Percentiles rank a stretch among this genome's conserved stretches.
phyloP scores from a whole-genome alignment of 2,888 invertebrate genomes.

The Tyria jacobaeae region DNA sequence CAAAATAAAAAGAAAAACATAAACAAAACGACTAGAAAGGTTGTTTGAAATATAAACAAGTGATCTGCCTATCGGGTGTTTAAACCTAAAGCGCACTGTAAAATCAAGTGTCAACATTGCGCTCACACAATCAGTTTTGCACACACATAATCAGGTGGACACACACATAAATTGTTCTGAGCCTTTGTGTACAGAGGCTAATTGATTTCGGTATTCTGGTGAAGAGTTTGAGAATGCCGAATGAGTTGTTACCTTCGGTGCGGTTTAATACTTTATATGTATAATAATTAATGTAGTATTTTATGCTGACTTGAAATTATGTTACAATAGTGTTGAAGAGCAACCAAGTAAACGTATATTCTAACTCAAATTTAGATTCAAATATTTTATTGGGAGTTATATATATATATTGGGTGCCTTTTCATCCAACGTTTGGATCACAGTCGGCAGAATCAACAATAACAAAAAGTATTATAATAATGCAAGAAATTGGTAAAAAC shows the following conservation, averaged over 20 bases:
- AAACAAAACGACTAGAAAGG: slow-evolving; percentile 21
- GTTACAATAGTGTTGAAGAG: background rate
- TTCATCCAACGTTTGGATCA: too few relatives aligned
- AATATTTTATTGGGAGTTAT: too few relatives aligned
- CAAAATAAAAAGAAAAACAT: slow-evolving; percentile 15
- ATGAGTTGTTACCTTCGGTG: background rate
- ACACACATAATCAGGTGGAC: slow-evolving; percentile 59
- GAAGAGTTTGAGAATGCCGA: slow-evolving; percentile 42
- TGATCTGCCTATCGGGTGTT: slow-evolving; percentile 42
- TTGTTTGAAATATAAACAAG: slow-evolving; percentile 21
- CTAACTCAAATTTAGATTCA: too few relatives aligned
- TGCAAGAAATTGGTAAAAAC: too few relatives aligned
- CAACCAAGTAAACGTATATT: too few relatives aligned
- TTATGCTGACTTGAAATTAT: background rate
- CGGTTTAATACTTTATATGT: background rate
- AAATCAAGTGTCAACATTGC: slow-evolving; percentile 53
- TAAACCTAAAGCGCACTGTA: slow-evolving; percentile 49
- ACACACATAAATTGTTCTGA: slow-evolving; percentile 67
- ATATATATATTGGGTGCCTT: too few relatives aligned
- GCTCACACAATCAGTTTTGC: slow-evolving; percentile 58
- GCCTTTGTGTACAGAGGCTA: slow-evolving; percentile 70
- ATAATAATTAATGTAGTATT: background rate
- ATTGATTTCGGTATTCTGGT: slow-evolving; percentile 67
- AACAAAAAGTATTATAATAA: too few relatives aligned
- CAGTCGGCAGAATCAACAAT: too few relatives aligned